Conservation (phyloP, 2,888 invertebrate genomes). For the Parnassius apollo region DNA sequence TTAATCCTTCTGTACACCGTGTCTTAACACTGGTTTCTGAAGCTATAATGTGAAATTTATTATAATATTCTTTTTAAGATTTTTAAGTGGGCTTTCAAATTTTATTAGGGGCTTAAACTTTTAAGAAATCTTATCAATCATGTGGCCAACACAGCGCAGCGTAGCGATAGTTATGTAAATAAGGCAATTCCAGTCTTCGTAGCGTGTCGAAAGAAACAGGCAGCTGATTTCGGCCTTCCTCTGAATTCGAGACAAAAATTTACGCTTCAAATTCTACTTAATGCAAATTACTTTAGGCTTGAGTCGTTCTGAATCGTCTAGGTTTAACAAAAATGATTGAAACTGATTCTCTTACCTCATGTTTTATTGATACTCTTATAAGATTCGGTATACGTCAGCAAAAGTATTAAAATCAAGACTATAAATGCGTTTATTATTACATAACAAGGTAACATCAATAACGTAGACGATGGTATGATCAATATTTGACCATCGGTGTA, state of each 20-base stretch:
- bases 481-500: too few species aligned
- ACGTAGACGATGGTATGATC: too few species aligned
- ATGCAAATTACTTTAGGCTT: slow-evolving; percentile 25
- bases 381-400: too few species aligned
- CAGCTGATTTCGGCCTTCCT: slow-evolving; percentile 23
- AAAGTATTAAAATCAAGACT: too few species aligned
- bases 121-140: slow-evolving; percentile 1
- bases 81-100: not conserved
- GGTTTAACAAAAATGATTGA: slow-evolving; percentile 7
- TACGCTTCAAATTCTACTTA: slow-evolving; percentile 9
- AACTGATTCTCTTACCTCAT: not conserved
- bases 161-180: slow-evolving; percentile 17
- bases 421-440: too few species aligned
- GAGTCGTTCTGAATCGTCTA: slow-evolving; percentile 7
- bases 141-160: slow-evolving; percentile 7
- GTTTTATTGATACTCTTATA: not conserved
- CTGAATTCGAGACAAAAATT: slow-evolving; percentile 11
- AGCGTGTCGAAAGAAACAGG: slow-evolving; percentile 20
- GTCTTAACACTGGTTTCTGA: too few species aligned
- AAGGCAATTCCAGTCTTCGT: slow-evolving; percentile 3
- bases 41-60: too few species aligned
- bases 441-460: too few species aligned
- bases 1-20: too few species aligned
- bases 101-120: too few species aligned
- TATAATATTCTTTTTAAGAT: not conserved